A percentile compares a stretch with the other conserved stretches of the same genome.
These are phyloP conservation scores for Murina feae DNA, from an alignment of 2,113 vertebrate genomes.

Conservation along the genomic window DNA sequence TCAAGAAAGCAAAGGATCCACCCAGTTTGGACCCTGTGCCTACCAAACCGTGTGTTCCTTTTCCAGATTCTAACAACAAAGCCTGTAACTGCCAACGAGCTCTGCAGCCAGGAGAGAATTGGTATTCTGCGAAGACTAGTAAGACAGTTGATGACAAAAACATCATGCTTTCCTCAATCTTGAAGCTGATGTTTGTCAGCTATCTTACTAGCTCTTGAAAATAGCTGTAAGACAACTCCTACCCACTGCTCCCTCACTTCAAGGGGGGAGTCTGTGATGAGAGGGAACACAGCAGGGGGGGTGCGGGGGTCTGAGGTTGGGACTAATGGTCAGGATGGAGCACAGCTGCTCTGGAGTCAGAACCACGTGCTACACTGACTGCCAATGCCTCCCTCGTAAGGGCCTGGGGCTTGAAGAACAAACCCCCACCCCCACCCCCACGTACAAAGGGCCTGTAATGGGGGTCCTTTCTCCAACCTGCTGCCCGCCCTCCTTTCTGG, in stretches of 20 bases:
- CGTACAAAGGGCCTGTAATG: background rate
- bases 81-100: background rate
- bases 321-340: background rate
- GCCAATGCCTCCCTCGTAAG: background rate
- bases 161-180: background rate
- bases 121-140: background rate
- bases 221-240: background rate
- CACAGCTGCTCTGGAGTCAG: background rate
- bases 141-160: background rate
- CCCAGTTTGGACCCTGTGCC: background rate
- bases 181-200: background rate
- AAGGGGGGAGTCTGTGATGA: background rate
- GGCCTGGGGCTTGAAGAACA: background rate
- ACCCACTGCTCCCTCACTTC: background rate
- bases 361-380: background rate
- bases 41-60: background rate
- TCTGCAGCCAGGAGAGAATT: background rate
- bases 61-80: background rate
- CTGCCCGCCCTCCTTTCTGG: background rate
- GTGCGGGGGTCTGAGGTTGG: background rate
- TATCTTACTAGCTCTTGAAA: background rate
- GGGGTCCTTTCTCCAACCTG: background rate
- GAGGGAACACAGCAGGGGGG: too few relatives aligned
- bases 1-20: background rate
- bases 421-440: background rate